These are phyloP conservation scores for Tridacna gigas DNA, from an alignment of 2,888 invertebrate genomes.

Conservation along the genomic window DNA sequence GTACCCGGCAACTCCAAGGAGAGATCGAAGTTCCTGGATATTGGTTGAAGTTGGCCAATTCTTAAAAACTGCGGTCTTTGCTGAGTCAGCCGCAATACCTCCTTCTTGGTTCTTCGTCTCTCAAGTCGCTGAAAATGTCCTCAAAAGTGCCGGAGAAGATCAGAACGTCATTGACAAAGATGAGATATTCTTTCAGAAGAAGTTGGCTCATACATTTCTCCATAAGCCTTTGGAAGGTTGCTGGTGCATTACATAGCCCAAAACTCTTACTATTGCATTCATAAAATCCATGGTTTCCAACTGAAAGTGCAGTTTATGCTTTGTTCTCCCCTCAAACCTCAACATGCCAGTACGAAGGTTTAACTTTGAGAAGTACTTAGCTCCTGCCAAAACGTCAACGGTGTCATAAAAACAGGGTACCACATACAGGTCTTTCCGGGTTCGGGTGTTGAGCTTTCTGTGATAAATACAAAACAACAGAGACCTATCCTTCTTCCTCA, in stretches of 20 bases:
- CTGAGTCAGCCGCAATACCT: background rate
- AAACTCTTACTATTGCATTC: constrained; percentile 69
- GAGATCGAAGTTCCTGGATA: background rate
- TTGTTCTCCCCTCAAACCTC: constrained; percentile 50
- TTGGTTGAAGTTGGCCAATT: no score
- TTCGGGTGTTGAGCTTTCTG: constrained; percentile 25
- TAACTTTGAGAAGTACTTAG: constrained; percentile 33
- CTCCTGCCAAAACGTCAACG: constrained; percentile 14
- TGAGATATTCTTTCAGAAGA: background rate
- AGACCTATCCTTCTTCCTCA: constrained; percentile 31
- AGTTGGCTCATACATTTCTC: background rate
- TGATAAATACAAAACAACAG: constrained; percentile 45
- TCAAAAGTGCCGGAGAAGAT: background rate
- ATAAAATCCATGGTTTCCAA: constrained; percentile 55
- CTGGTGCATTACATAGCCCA: no score
- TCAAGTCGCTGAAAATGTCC: background rate
- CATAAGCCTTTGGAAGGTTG: constrained; percentile 32
- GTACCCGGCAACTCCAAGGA: background rate
- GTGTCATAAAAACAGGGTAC: constrained; percentile 7
- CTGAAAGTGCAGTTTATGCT: constrained; percentile 69
- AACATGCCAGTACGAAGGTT: constrained; percentile 15
- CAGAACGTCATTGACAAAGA: background rate
- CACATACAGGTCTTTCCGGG: background rate
- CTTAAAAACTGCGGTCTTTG: background rate
- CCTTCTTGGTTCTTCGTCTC: background rate